Conservation (phyloP, 2,888 invertebrate genomes). For the Metacarcinus magister region DNA sequence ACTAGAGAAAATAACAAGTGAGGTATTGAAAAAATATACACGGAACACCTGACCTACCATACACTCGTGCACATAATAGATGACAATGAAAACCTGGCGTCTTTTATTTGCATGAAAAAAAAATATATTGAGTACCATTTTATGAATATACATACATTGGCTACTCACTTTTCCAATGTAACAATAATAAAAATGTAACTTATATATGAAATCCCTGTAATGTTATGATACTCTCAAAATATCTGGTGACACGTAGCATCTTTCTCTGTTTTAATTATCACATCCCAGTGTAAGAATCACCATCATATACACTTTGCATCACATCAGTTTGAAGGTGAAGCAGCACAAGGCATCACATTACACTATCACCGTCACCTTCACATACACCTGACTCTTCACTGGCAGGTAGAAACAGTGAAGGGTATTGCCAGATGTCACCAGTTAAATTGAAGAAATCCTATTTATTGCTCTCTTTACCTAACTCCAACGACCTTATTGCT, state of each 20-base stretch:
- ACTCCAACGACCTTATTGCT: neutral
- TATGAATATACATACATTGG: neutral
- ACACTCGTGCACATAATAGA: neutral
- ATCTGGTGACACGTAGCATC: neutral
- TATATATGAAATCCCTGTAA: too few relatives aligned
- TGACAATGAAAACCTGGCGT: neutral
- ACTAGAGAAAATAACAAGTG: neutral
- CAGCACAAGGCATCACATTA: neutral
- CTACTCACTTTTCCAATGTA: too few relatives aligned
- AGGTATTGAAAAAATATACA: constrained; percentile 14
- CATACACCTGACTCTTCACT: neutral
- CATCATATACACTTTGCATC: neutral
- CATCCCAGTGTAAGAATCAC: neutral
- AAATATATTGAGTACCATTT: neutral
- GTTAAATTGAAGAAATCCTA: neutral
- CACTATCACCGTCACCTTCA: neutral
- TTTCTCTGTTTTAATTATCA: neutral
- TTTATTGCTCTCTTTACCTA: neutral
- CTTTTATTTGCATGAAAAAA: neutral
- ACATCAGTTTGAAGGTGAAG: neutral
- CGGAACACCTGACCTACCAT: neutral
- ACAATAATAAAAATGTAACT: neutral
- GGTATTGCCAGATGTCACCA: neutral
- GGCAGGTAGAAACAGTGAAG: neutral
- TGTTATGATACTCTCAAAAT: neutral